Base-by-base conservation (phyloP, 2,888 invertebrate genomes). In the Neocrepidodera transversa region DNA sequence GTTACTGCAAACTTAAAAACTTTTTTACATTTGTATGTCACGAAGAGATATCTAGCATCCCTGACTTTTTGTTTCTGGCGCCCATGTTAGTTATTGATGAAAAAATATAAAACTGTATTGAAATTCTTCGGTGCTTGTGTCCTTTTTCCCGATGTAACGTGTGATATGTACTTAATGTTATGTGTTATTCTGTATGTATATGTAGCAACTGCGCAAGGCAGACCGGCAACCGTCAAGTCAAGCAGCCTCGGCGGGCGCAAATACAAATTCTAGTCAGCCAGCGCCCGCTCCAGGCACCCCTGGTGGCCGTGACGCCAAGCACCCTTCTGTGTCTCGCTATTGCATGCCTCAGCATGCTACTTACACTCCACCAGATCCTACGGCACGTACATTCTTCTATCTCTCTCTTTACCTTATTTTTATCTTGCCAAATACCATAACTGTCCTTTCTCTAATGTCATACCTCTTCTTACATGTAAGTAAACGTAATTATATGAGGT, bases 331-430 rank as follows among this genome's bases (percentile, higher is more conserved):
- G 79, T 84, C 81, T 78, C 83, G 83, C 77, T 84, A 84, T 80
- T 84, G 84, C 81, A 84, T 84, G 84, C 84, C 84, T 76, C 82
- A 82, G 79, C 84, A 84, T 82, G 84, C 84, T 72, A 82, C 82
- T 77, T 84, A 83, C 81, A 83, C 82, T 77, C 81, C 83, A 80
- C 83, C 84, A 71, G 83, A 83, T 77, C 84, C 82, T 78, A 84
- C 83, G 84, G 84, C 84, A 84, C 82, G 84, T 84, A 84, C 81
- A 74, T 74, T 45, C 74, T 75, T 74, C 70, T 74, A 73, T 78
- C 64, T 62, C 62, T 63, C 60, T 63, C 57, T 48, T 58, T 62
- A 45, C 40, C 43, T 54, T 62, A 43, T 57, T 60, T 60, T 62
- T 60, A 40, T 17, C 47, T 40, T 35, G 14, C 17, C 35, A 23